Evolutionary conservation across 1,140 invertebrate genomes (phyloP).

Genomic region (Ceratina australensis): DNA sequence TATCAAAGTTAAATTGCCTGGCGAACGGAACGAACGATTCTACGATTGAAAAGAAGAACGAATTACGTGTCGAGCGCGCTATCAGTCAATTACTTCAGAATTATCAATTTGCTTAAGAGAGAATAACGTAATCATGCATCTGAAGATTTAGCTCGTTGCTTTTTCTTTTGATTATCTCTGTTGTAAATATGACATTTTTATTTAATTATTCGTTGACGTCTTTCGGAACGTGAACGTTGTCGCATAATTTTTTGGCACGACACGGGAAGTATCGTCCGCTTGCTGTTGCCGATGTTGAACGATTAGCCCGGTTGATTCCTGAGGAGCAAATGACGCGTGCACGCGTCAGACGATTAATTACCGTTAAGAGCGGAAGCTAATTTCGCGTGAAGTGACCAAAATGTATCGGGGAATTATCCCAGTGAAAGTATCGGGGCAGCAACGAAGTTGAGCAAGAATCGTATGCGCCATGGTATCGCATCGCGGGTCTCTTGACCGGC

Average conservation of each 20-base stretch:
- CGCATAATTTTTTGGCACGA: conserved; percentile 54
- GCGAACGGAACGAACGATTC: not conserved
- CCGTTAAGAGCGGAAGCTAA: not conserved
- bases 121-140: too few relatives aligned
- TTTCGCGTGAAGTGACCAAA: conserved; percentile 1
- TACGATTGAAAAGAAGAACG: not conserved
- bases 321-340: not conserved
- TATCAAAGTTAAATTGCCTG: not conserved
- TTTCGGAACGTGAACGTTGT: conserved; percentile 1
- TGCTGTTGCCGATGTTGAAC: not conserved
- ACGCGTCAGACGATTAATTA: not conserved
- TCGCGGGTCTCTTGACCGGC: conserved; percentile 42
- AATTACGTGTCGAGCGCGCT: too few relatives aligned
- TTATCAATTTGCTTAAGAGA: too few relatives aligned
- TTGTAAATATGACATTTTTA: not conserved
- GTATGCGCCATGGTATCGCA: not conserved
- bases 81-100: too few relatives aligned
- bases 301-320: not conserved
- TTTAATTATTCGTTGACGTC: not conserved
- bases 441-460: conserved; percentile 23
- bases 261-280: not conserved
- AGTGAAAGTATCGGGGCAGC: conserved; percentile 32
- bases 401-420: not conserved
- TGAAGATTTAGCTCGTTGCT: not conserved
- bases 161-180: not conserved